A percentile compares a stretch with the other conserved stretches of the same genome.
phyloP scores from a whole-genome alignment of 2,113 vertebrate species.

The Trachemys scripta region DNA sequence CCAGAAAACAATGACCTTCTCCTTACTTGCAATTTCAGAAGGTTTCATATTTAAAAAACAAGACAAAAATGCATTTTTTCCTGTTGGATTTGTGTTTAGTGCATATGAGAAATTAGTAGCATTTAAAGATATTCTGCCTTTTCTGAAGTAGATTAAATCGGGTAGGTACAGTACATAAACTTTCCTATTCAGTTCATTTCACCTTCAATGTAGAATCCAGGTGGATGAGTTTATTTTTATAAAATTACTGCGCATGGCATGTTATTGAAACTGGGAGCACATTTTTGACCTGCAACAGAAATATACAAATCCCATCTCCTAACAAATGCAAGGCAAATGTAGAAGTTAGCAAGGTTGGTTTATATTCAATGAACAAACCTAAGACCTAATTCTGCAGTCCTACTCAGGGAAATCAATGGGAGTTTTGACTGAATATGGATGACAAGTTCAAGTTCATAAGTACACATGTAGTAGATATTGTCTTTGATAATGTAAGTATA shows the following conservation, averaged over 20 bases:
- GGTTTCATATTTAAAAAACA: background rate
- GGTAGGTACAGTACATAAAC: background rate
- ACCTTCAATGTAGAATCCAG: background rate
- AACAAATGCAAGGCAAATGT: background rate
- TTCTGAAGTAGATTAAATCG: background rate
- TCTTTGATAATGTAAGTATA: background rate
- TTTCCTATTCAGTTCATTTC: background rate
- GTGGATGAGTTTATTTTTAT: background rate
- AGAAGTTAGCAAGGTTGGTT: background rate
- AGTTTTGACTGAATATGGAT: background rate
- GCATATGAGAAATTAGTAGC: background rate
- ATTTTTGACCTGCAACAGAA: background rate
- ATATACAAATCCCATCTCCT: background rate
- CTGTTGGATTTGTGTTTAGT: background rate
- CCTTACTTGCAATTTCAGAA: background rate
- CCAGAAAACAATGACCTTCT: background rate
- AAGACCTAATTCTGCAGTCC: background rate
- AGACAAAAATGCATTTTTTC: background rate
- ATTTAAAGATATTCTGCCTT: background rate
- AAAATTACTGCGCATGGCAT: rapidly evolving
- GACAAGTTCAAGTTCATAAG: background rate
- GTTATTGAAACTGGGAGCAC: background rate
- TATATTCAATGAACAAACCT: rapidly evolving
- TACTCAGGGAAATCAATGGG: background rate
- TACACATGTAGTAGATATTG: background rate